phyloP scores from a whole-genome alignment of 1,140 invertebrate genomes.

The Drosophila ohnishii region DNA sequence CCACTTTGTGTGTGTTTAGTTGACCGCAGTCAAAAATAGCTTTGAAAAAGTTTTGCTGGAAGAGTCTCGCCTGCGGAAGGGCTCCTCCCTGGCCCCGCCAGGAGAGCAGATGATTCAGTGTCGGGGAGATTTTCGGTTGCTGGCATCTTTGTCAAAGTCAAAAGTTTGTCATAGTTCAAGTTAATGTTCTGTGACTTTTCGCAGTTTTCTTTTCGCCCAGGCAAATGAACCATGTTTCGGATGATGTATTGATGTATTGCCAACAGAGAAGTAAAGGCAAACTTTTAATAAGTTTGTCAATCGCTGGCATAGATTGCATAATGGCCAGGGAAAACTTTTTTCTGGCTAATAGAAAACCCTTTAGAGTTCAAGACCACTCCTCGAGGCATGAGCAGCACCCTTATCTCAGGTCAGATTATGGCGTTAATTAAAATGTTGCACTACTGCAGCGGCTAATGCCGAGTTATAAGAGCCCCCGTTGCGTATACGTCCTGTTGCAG shows the following conservation, averaged over 20 bases:
- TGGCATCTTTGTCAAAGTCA: slow-evolving; percentile 74
- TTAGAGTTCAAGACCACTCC: no score
- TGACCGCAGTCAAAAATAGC: slow-evolving; percentile 81
- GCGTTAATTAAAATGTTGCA: slow-evolving; percentile 70
- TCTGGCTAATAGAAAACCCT: slow-evolving; percentile 6
- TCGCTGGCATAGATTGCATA: slow-evolving; percentile 45
- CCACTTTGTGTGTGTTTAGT: slow-evolving; percentile 76
- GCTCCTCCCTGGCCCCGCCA: slow-evolving; percentile 4
- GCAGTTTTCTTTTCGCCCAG: slow-evolving; percentile 59
- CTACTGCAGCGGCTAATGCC: slow-evolving; percentile 55
- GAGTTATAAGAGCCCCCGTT: slow-evolving; percentile 41
- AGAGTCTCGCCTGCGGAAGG: slow-evolving; percentile 27
- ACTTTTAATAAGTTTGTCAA: slow-evolving; percentile 75
- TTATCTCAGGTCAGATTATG: slow-evolving; percentile 2
- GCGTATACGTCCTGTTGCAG: slow-evolving; percentile 62
- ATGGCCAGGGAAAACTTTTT: slow-evolving; percentile 46
- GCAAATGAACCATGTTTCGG: slow-evolving; percentile 70
- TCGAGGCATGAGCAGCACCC: no score
- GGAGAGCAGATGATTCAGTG: slow-evolving; percentile 13
- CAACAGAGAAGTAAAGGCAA: slow-evolving; percentile 37
- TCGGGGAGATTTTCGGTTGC: slow-evolving; percentile 54
- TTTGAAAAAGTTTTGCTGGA: slow-evolving; percentile 68
- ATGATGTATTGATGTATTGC: slow-evolving; percentile 66
- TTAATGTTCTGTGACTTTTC: slow-evolving; percentile 81
- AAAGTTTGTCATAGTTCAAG: slow-evolving; percentile 80